These are phyloP conservation scores for Panthera tigris DNA, from an alignment of 2,113 vertebrate species.

Conservation along the genomic window DNA sequence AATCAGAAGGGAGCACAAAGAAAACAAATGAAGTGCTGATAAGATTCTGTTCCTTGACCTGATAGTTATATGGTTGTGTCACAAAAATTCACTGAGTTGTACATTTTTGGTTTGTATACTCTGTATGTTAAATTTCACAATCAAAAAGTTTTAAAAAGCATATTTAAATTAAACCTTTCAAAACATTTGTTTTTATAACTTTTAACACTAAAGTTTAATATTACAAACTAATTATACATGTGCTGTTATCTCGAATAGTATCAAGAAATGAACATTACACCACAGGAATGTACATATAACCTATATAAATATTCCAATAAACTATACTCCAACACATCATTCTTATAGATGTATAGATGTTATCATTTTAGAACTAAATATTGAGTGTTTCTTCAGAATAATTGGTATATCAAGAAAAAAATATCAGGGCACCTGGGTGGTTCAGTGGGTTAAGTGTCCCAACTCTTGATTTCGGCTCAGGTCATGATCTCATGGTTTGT, in stretches of 20 bases:
- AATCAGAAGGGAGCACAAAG: neutral
- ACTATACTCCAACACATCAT: neutral
- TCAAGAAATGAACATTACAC: neutral
- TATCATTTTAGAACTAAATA: neutral
- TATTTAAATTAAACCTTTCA: neutral
- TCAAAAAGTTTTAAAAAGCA: neutral
- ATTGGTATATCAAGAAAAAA: neutral
- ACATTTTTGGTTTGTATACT: neutral
- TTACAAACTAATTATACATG: neutral
- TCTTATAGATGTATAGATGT: neutral
- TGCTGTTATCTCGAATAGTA: neutral
- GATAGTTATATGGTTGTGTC: neutral
- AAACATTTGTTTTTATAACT: neutral
- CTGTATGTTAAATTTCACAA: neutral
- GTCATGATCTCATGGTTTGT: too few species aligned
- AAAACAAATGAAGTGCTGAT: neutral
- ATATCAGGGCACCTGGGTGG: neutral
- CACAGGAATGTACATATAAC: neutral
- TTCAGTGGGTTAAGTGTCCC: too few species aligned
- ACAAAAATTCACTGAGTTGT: neutral
- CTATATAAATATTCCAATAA: neutral
- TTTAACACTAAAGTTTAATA: neutral
- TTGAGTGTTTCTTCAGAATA: constrained; percentile 1
- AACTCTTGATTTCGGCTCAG: too few species aligned
- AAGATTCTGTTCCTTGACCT: neutral